Base-by-base conservation (phyloP, 1,140 invertebrate genomes). In the Eueides isabella region DNA sequence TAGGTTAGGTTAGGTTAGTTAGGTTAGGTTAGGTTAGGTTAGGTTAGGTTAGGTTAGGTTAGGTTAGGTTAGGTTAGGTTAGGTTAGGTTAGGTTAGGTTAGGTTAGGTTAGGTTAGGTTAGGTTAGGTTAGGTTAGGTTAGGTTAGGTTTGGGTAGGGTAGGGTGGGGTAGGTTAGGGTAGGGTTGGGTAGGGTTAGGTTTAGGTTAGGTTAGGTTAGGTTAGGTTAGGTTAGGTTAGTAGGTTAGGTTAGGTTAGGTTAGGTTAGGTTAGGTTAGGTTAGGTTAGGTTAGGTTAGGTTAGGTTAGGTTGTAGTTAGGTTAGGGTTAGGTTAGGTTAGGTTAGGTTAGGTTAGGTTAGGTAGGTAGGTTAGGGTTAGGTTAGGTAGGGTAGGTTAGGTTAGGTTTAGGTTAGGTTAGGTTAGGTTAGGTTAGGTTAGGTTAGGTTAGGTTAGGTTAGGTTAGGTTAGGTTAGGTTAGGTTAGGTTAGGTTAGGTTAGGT, bases 31-130 rank as follows among this genome's bases (percentile, higher is more conserved):
- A 75, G 78, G 77, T 78, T 78, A 79, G 80, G 79, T 79, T 78
- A 78, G 80, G 74, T 83, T 79, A 79, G 80, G 81, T 82, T 74
- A 75, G 83, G 80, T 84, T 82, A 75, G 80, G 78, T 82, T 82
- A 79, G 81, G 81, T 83, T 82, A 79, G 80, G 83, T 82, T 83
- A 75, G 81, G 81, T 81, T 83, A 77, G 80, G 83, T 85, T 83
- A 79, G 81, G 78, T 81, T 79, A 75, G 80, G 80, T 81, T 76
- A 77, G 79, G 83, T 82, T 85, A 79, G 81, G 79, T 82, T 78
- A 77, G 83, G 80, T 84, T 75, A 77, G 84, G 78, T 85, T 80
- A 78, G 80, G 77, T 83, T 33, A 33, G 31, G 31, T 33, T 33
- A 33, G 31, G 31, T 33, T 33, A 33, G 31, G 77, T 79, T 79